Conservation (phyloP, 1,140 invertebrate species). For the Luehdorfia chinensis region DNA sequence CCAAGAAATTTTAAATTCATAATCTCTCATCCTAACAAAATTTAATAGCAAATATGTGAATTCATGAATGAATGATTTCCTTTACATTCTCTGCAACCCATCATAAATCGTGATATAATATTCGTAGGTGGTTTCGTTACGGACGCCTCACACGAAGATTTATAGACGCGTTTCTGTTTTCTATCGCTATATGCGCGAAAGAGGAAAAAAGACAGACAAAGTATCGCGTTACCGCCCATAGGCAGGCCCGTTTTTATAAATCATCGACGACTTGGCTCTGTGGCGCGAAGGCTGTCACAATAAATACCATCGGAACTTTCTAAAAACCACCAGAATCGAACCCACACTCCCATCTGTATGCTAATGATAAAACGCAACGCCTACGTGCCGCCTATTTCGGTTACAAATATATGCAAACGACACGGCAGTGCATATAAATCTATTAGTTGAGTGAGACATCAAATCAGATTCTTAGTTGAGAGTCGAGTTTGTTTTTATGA, state of each 20-base stretch:
- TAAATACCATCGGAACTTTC: conserved; percentile 49
- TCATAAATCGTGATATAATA: conserved; percentile 13
- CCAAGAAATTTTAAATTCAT: too few species aligned
- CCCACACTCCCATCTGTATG: conserved; percentile 46
- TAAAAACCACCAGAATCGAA: conserved; percentile 43
- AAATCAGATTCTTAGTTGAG: conserved; percentile 21
- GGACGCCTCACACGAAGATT: conserved; percentile 10
- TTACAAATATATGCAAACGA: conserved; percentile 46
- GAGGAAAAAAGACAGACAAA: conserved; percentile 4
- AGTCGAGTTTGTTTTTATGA: background rate
- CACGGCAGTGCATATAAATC: conserved; percentile 32
- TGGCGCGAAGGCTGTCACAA: conserved; percentile 31
- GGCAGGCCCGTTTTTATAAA: conserved; percentile 35
- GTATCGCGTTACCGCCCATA: conserved; percentile 11
- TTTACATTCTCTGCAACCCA: background rate
- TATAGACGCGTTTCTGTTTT: background rate
- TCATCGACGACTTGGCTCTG: conserved; percentile 35
- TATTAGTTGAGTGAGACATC: conserved; percentile 40
- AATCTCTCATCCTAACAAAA: too few species aligned
- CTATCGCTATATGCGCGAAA: background rate
- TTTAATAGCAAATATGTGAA: too few species aligned
- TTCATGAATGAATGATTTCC: conserved; percentile 14
- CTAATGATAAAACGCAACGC: conserved; percentile 33
- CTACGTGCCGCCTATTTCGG: conserved; percentile 25
- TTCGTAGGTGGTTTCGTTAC: conserved; percentile 14